Base-by-base conservation (phyloP, 2,113 vertebrate species). In the Danionella cerebrum region DNA sequence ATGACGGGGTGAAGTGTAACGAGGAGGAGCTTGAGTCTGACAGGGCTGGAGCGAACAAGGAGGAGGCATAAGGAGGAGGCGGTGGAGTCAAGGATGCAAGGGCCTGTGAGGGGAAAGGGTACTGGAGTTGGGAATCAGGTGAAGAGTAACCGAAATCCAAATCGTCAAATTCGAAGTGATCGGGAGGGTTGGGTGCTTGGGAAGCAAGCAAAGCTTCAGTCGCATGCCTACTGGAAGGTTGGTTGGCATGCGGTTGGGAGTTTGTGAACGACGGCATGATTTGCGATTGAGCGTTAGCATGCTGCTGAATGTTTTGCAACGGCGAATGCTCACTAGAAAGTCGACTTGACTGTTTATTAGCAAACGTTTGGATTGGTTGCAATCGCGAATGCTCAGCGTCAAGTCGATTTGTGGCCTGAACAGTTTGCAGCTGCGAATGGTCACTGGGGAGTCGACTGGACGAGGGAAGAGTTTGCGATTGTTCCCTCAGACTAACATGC, bases 1-100 rank as follows among this genome's bases (percentile, higher is more conserved):
- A 36, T 4, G 66, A 60, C 3, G 69, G 38, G 1, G 67, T 60
- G 11, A 75, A 59, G 22, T 65, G 45, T 1, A 71, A 67, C 36
- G 67, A 62, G 45, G 67, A 58, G 19, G 71, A 71, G 54, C 67
- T 64, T 9, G 77, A 59, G 41, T 69, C 64, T 0, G 74, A 60
- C 12, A 71, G 66, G 1, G n/a, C n/a, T n/a, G n/a, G n/a, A n/a
- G n/a, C n/a, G n/a, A n/a, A n/a, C n/a, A n/a, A n/a, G n/a, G n/a
- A n/a, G n/a, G 71, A 76, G 36, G 71, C 66, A 1, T 62, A 52
- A 13, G 54, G 54, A 6, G 54, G 65, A 3, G 55, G 39, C 0
- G 45, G 27, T 0, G 53, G 47, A 22, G 69, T 65, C 1, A 50
- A 57, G 12, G 77, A 55, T 2, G 69, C 44, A 21, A 60, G 51